Conservation (phyloP, 2,797 vertebrate species). For the Sebastes cheni region DNA sequence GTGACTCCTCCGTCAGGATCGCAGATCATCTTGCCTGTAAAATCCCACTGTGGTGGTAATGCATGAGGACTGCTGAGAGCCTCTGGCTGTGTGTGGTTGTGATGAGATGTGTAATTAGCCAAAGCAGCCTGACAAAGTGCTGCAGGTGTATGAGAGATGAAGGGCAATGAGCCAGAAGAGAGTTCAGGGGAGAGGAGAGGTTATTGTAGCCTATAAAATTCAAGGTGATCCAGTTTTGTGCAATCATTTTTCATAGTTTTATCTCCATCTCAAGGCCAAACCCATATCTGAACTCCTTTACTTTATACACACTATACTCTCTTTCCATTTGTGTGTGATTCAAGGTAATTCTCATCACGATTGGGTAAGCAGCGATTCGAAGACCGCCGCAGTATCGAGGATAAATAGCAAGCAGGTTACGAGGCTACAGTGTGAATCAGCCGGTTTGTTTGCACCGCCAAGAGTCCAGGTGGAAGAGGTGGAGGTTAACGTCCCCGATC, state of each 20-base stretch:
- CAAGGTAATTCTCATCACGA: constrained; percentile 4
- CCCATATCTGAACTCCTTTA: neutral
- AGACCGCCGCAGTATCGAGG: neutral
- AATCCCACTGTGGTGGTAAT: constrained; percentile 52
- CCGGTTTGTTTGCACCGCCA: constrained; percentile 37
- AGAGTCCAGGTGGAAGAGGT: constrained; percentile 70
- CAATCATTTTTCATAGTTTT: constrained; percentile 23
- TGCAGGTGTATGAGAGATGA: constrained; percentile 69
- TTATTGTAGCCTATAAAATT: constrained; percentile 37
- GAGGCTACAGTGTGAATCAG: constrained; percentile 40
- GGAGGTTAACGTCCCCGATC: constrained; percentile 74
- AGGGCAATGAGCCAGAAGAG: constrained; percentile 64
- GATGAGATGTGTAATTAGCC: constrained; percentile 75
- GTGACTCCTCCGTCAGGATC: constrained; percentile 30
- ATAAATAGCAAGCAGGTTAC: constrained; percentile 14
- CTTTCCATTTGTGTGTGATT: neutral
- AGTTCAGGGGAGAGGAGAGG: constrained; percentile 46
- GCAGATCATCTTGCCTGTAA: constrained; percentile 19
- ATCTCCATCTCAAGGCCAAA: constrained; percentile 8
- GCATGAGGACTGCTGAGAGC: constrained; percentile 52
- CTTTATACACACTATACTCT: neutral
- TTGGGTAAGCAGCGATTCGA: neutral
- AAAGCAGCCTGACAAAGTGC: constrained; percentile 69
- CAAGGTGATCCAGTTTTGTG: constrained; percentile 39
- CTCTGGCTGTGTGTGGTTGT: constrained; percentile 57